Percentiles rank a stretch among this genome's conserved stretches.
Evolutionary conservation across 1,140 invertebrate species (phyloP).

Genomic region (Drosophila orosa): DNA sequence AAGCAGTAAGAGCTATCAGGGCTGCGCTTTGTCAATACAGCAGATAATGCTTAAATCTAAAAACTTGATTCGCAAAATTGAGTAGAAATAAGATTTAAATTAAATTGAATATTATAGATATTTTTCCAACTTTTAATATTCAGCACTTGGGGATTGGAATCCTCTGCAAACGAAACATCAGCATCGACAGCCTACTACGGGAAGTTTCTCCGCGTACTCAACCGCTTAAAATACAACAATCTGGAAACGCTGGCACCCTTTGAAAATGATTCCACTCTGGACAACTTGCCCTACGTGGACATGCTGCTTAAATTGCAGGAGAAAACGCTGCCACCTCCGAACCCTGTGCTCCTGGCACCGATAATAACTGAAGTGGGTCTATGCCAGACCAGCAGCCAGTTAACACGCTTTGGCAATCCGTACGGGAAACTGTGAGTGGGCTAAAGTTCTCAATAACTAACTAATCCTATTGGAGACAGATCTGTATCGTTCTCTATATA

Average conservation of each 20-base stretch:
- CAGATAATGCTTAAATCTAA: not conserved
- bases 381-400: slow-evolving; percentile 62
- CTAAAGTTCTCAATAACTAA: not conserved
- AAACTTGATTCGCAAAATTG: no score
- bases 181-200: slow-evolving; percentile 45
- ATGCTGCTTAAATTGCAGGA: slow-evolving; percentile 42
- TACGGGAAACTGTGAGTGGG: slow-evolving; percentile 50
- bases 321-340: slow-evolving; percentile 5
- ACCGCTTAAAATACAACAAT: slow-evolving; percentile 51
- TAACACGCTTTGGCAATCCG: slow-evolving; percentile 64
- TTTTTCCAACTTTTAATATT: not conserved
- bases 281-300: slow-evolving; percentile 48
- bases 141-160: slow-evolving; percentile 51
- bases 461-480: no score
- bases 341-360: slow-evolving; percentile 24
- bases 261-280: slow-evolving; percentile 58
- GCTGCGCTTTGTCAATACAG: not conserved
- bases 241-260: slow-evolving; percentile 53
- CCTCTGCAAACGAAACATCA: not conserved
- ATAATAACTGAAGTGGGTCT: slow-evolving; percentile 71
- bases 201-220: slow-evolving; percentile 54
- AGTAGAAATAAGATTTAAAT: no score
- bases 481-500: no score
- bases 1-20: slow-evolving; percentile 37
- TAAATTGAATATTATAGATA: not conserved